Base-by-base conservation (phyloP, 2,113 vertebrate genomes). In the Beaufortia kweichowensis region DNA sequence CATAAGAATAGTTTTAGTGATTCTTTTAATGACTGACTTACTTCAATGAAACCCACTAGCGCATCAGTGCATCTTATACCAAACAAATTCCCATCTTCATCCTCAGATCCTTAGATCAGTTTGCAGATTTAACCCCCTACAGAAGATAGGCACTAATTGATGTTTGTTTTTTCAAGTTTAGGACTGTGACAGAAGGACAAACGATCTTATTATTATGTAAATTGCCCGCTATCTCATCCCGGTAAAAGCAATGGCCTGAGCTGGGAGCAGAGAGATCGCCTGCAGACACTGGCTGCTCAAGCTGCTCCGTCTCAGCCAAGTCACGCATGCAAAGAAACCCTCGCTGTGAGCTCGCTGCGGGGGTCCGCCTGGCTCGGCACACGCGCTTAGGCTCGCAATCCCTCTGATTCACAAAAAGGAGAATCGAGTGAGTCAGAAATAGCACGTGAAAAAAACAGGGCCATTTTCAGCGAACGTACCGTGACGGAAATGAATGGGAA, bases 181-280 rank as follows among this genome's bases (percentile, higher is more conserved):
- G 55, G 79, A 59, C 67, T 65, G 67, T 70, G 77, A 78, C 77
- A 71, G 67, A 68, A 65, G 62, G 53, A 63, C 79, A 84, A 84
- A 84, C 71, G 64, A 78, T 69, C 23, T 69, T 71, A 81, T 81
- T 77, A 76, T 76, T 77, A 82, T 74, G 74, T 56, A 82, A 81
- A 73, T 79, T 61, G 62, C 31, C 41, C 24, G 41, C 68, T 76
- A 23, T 75, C 69, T 67, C 65, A 66, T 82, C 53, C 75, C 21
- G 57, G 64, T 73, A 61, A 84, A 74, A 84, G 66, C 41, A 63
- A 33, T 31, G 57, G 68, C 43, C 39, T 61, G 41, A 48, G 72
- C 33, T 50, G 35, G 24, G 24, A 35, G 70, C 31, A 55, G 31
- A 61, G 21, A 82, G 56, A 59, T 14, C 50, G 80, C 23, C 71